Conservation (phyloP, 2,888 invertebrate species). For the Osmoderma eremita region DNA sequence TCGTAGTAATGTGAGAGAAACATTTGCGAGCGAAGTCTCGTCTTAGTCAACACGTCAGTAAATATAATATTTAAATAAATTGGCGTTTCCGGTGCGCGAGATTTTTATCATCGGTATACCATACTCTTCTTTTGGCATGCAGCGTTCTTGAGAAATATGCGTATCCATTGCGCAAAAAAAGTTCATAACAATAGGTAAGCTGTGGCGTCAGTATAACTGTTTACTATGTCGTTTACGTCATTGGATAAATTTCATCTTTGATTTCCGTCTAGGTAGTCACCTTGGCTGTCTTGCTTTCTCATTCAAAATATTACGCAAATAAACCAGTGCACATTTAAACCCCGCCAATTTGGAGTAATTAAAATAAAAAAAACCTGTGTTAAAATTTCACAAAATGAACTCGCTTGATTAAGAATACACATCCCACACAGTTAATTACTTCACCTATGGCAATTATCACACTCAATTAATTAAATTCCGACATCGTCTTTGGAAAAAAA, state of each 20-base stretch:
- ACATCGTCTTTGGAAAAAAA: conserved; percentile 17
- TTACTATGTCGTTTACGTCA: neutral
- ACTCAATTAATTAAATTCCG: conserved; percentile 23
- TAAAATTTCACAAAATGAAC: too few species aligned
- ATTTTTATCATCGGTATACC: conserved; percentile 32
- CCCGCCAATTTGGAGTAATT: too few species aligned
- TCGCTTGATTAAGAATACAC: too few species aligned
- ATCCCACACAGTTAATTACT: conserved; percentile 12
- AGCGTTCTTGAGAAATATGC: conserved; percentile 1
- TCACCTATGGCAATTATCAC: conserved; percentile 8
- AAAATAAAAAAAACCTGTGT: too few species aligned
- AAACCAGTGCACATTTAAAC: too few species aligned
- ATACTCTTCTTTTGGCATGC: conserved; percentile 19
- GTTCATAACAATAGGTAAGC: conserved; percentile 8
- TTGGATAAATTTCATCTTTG: neutral
- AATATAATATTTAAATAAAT: conserved; percentile 41
- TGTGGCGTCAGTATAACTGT: conserved; percentile 31
- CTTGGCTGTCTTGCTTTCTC: too few species aligned
- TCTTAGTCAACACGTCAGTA: conserved; percentile 27
- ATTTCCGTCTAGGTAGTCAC: neutral
- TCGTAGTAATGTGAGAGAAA: conserved; percentile 30
- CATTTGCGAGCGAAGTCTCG: conserved; percentile 28
- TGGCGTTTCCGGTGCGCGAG: conserved; percentile 34
- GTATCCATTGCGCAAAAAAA: neutral
- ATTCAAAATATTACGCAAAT: too few species aligned